Evolutionary conservation across 1,140 invertebrate genomes (phyloP), one percentile per base, ranked within the genome.

Genomic region (Globodera rostochiensis): DNA sequence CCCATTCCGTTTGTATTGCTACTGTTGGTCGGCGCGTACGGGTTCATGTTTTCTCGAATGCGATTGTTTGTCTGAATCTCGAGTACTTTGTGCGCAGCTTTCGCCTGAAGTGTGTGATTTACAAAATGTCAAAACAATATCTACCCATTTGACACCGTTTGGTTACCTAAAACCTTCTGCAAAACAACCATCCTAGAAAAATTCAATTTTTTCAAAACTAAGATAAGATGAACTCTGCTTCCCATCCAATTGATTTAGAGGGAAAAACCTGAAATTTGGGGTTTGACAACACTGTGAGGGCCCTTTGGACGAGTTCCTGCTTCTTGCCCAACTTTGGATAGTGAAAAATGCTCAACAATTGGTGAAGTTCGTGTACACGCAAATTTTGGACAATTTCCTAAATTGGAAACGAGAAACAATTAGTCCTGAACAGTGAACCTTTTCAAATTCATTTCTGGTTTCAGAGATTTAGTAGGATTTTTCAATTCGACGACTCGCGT

Each of bases 261-360:
- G 5, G 15, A 19, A 60, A 60, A 19, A 79, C 93, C 83, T 93
- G 91, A 71, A 94, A 93, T 87, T 93, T 92, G 83, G 93, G 92
- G 90, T 93, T 93, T 77, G 95, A 91, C 80, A 96, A 92, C 88
- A 95, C 93, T 81, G 94, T 84, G 64, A 90, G 88, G 83, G 94
- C 94, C 90, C 95, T 92, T 81, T 92, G 91, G 91, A 95, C 93
- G 76, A 96, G 91, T 91, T 96, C 95, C 83, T 93, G 93, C 92
- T 96, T 96, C 90, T 95, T 92, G 83, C 95, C 95, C 87, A 93
- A 93, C 91, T 94, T 95, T 91, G 94, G 95, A 90, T 93, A 92
- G 85, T 94, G 94, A 89, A 94, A 95, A 91, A 93, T 94, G 90
- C 93, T 94, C 87, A 95, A 92, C 90, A 96, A 91, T 90, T 94